Base-by-base conservation (phyloP, 2,888 invertebrate species). In the Caenorhabditis doughertyi region DNA sequence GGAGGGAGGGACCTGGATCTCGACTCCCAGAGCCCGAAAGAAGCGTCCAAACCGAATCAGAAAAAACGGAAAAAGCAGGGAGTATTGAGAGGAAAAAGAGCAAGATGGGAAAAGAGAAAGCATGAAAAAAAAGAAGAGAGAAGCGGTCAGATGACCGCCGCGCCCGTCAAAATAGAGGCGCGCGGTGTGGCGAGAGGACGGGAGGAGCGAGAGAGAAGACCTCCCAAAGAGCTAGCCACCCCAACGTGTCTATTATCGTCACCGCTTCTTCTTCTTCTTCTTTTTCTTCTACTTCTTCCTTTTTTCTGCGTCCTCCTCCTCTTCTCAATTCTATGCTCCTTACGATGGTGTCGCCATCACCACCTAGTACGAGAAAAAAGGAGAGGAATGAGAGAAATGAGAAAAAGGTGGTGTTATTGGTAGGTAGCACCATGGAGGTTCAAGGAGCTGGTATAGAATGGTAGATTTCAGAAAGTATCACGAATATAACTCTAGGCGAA, bases 131-230 rank as follows among this genome's bases (percentile, higher is more conserved):
- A 55, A 29, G 44, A 42, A 64, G 74, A 65, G 56, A 65, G 56
- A 65, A 56, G 58, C 47, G 65, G 62, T 55, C 55, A 65, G 74
- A 64, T 62, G 64, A 64, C 51, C 53, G 73, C 60, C 71, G 60
- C 58, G 51, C 60, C 60, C 51, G 72, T 72, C 72, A 72, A 72
- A 72, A 72, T 62, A 72, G 72, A 62, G 62, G 71, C 71, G 55
- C 68, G 42, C 67, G 67, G 67, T 27, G 25, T 35, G 53, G 53
- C 55, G 56, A 32, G 72, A 58, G 51, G 42, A 51, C 44, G 39
- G 29, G 62, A 51, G 39, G 18, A 27, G 13, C 39, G 27, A 21
- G 8, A 39, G 55, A 51, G 51, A 60, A 72, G 72, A 72, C 72
- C 72, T 51, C 72, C 72, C 72, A 70, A 49, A 9, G 18, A 68